Evolutionary conservation across 2,113 vertebrate genomes (phyloP), one percentile per base, ranked within the genome.

Genomic region (Atractosteus spatula): DNA sequence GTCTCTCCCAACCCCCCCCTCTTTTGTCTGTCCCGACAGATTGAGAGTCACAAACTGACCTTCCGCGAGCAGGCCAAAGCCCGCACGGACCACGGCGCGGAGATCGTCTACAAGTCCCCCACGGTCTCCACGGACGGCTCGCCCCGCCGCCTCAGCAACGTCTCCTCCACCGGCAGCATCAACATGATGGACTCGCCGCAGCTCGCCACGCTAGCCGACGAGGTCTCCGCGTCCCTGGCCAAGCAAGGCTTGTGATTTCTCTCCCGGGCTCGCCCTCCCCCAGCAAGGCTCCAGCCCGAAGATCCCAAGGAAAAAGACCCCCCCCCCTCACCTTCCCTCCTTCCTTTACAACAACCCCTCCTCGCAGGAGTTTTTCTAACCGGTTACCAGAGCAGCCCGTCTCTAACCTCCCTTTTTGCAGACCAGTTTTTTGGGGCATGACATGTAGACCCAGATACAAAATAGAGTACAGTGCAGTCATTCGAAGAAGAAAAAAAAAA

Each of bases 81-180:
- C 78, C 97, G 98, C 87, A 99, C 97, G 0, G 97, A 99, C 93
- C 97, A 99, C 2, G 97, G 97, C 71, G 97, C 97, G 0, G 97
- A 99, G 83, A 99, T 99, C 8, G 87, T 99, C 80, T 94, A 93
- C 86, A 91, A 93, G 85, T 94, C 93, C 2, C 93, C 93, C 0
- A 92, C 82, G 82, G 85, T 88, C 76, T 97, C 96, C 0, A 85
- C 94, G 82, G 97, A 98, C 43, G 94, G 95, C 41, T 97, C 96
- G 59, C 94, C 96, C 0, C 91, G 93, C 6, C 95, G 95, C 86
- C 97, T 98, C 82, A 99, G 97, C 93, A 97, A 96, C 11, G 94
- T 99, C 75, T 99, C 97, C 76, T 99, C 97, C 83, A 95, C 93
- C 0, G 96, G 97, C 88, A 98, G 96, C 90, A 93, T 99, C 91